Evolutionary conservation across 2,113 vertebrate species (phyloP).

Genomic region (Emydura subglobosa): DNA sequence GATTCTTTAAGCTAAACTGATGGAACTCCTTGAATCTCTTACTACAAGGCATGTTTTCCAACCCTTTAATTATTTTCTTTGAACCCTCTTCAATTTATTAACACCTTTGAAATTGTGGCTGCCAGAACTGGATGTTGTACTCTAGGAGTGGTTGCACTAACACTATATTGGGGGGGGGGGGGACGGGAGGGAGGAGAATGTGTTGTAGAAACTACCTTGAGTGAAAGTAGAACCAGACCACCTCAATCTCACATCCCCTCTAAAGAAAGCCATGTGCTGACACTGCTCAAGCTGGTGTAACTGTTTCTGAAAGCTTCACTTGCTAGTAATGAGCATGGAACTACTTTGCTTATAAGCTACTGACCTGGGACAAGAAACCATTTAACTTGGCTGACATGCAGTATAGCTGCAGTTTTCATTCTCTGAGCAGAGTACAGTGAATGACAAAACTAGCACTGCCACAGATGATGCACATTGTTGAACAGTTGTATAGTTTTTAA

Average conservation of each 20-base stretch:
- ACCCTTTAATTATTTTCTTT: background rate
- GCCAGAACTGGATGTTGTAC: background rate
- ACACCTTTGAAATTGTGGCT: background rate
- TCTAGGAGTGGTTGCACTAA: background rate
- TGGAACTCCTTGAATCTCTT: no score
- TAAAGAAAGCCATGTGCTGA: background rate
- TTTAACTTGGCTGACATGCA: background rate
- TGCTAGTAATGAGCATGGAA: background rate
- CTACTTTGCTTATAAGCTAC: background rate
- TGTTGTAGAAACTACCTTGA: background rate
- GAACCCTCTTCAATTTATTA: background rate
- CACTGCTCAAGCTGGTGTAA: background rate
- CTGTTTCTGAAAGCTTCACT: background rate
- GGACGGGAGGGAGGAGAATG: accelerated
- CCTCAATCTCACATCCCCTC: background rate
- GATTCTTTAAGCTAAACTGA: no score
- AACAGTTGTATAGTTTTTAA: background rate
- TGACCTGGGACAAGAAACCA: background rate
- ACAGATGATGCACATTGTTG: background rate
- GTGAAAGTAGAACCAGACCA: background rate
- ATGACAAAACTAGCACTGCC: background rate
- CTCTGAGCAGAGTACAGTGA: background rate
- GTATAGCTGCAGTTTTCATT: background rate
- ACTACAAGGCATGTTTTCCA: no score
- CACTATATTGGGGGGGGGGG: background rate